phyloP scores from a whole-genome alignment of 2,113 vertebrate genomes.

The Cyrtonyx montezumae region DNA sequence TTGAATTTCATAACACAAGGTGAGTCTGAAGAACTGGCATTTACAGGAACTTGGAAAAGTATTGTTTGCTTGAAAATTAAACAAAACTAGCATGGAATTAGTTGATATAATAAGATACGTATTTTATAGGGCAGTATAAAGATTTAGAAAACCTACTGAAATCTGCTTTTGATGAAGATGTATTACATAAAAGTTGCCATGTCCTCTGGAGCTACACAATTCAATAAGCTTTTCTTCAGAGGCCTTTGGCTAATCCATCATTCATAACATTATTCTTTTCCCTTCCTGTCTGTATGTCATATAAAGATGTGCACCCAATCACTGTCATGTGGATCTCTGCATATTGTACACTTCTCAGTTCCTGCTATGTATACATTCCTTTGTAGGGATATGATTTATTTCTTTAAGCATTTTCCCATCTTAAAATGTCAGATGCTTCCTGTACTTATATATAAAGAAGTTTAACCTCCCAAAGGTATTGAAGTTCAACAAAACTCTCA shows the following conservation, averaged over 20 bases:
- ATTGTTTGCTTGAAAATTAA: slow-evolving; percentile 1
- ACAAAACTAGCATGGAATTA: neutral
- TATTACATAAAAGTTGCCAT: neutral
- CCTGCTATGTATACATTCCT: slow-evolving; percentile 67
- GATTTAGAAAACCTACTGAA: neutral
- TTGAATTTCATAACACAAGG: neutral
- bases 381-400: slow-evolving; percentile 59
- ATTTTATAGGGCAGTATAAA: neutral
- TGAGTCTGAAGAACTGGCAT: neutral
- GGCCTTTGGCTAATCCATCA: slow-evolving; percentile 33
- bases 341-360: slow-evolving; percentile 48
- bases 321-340: slow-evolving; percentile 18
- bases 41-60: neutral
- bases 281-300: slow-evolving; percentile 43
- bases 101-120: neutral
- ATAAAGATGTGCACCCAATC: slow-evolving; percentile 52
- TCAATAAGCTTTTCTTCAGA: slow-evolving; percentile 38
- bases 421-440: slow-evolving; percentile 73
- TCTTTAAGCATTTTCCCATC: slow-evolving; percentile 68
- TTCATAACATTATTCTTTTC: slow-evolving; percentile 39
- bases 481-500: slow-evolving; percentile 40
- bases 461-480: slow-evolving; percentile 62
- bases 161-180: slow-evolving; percentile 18
- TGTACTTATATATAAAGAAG: slow-evolving; percentile 69
- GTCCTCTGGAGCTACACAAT: slow-evolving; percentile 1